Evolutionary conservation across 1,140 invertebrate genomes (phyloP).

Genomic region (Ceratosolen fusciceps): DNA sequence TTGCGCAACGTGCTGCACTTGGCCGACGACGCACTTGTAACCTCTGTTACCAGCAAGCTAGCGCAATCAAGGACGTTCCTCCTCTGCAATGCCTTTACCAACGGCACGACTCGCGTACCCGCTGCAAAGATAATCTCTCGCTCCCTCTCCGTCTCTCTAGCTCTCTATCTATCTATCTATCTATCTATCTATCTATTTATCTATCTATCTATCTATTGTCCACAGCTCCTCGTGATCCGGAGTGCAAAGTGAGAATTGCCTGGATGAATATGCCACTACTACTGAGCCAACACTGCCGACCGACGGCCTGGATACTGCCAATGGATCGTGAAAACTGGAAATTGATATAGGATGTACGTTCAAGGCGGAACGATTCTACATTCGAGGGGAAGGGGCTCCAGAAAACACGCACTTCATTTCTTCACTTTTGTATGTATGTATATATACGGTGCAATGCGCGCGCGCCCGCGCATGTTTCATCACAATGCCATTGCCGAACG

Average conservation of each 20-base stretch:
- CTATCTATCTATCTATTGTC: neutral
- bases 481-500: neutral
- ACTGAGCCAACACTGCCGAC: neutral
- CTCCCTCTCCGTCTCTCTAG: neutral
- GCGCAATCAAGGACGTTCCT: neutral
- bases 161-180: slow-evolving; percentile 21
- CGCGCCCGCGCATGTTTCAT: neutral
- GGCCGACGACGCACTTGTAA: neutral
- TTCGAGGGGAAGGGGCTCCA: neutral
- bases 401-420: neutral
- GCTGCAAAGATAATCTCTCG: neutral
- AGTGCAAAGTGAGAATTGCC: neutral
- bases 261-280: neutral
- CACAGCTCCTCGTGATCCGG: neutral
- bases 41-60: neutral
- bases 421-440: neutral
- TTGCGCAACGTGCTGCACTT: too few relatives aligned
- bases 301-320: neutral
- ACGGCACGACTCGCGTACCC: too few relatives aligned
- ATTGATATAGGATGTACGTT: neutral
- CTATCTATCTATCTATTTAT: neutral
- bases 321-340: neutral
- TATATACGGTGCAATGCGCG: neutral
- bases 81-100: neutral
- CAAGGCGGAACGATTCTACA: neutral